Conservation (phyloP, 2,797 vertebrate genomes). For the Hippoglossus hippoglossus region DNA sequence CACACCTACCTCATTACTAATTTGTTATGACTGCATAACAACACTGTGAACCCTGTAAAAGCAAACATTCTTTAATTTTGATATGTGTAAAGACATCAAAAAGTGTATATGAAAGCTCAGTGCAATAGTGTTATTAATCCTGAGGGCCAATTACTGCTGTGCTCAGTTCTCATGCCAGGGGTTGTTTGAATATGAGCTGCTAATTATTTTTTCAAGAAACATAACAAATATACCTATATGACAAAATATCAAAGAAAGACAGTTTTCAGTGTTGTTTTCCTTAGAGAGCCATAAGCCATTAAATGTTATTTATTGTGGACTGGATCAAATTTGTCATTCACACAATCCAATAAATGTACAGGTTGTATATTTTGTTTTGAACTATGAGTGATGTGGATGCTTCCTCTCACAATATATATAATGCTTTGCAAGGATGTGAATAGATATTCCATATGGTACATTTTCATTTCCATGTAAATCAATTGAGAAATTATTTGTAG, state of each 20-base stretch:
- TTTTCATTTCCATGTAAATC: background rate
- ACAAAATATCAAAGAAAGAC: background rate
- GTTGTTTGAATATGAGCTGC: background rate
- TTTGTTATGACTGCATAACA: constrained; percentile 33
- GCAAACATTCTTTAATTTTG: constrained; percentile 2
- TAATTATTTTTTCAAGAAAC: background rate
- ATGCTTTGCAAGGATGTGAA: background rate
- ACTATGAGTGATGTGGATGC: background rate
- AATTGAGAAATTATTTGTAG: background rate
- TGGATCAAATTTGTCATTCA: background rate
- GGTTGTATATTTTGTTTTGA: background rate
- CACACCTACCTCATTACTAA: constrained; percentile 51
- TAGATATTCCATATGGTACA: background rate
- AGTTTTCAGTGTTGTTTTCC: background rate
- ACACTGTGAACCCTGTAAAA: constrained; percentile 42
- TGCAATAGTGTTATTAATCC: background rate
- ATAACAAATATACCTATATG: background rate
- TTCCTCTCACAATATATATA: background rate
- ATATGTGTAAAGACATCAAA: background rate
- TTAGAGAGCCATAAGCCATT: background rate
- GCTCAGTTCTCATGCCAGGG: no score
- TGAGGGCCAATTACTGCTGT: background rate
- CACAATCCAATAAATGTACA: background rate
- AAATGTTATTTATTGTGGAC: background rate
- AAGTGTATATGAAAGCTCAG: background rate